These are phyloP conservation scores for Lypha dubia DNA, from an alignment of 2,888 invertebrate species.

Conservation along the genomic window DNA sequence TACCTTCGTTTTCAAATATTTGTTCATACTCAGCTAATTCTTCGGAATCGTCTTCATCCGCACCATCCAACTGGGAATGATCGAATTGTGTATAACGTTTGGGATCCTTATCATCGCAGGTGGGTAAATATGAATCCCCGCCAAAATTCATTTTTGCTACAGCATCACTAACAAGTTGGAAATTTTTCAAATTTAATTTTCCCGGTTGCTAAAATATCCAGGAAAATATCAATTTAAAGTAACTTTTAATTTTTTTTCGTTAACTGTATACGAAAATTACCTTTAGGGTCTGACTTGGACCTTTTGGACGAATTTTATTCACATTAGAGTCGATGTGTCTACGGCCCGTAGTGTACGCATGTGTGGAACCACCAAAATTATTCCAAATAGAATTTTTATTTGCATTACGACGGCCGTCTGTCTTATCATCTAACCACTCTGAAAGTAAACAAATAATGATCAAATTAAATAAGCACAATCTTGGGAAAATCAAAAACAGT, in stretches of 20 bases:
- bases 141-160: conserved; percentile 89
- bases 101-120: conserved; percentile 79
- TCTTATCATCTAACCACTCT: conserved; percentile 85
- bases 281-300: conserved; percentile 88
- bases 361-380: conserved; percentile 87
- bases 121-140: conserved; percentile 79
- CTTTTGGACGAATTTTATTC: conserved; percentile 87
- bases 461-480: neutral
- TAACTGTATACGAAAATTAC: conserved; percentile 78
- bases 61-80: conserved; percentile 89
- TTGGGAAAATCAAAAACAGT: conserved; percentile 3
- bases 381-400: conserved; percentile 84
- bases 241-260: neutral
- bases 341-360: conserved; percentile 89
- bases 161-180: conserved; percentile 94
- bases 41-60: conserved; percentile 86
- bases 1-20: conserved; percentile 86
- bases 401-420: conserved; percentile 80
- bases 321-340: conserved; percentile 85
- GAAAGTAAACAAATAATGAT: conserved; percentile 64
- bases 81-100: conserved; percentile 84
- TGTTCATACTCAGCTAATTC: conserved; percentile 91
- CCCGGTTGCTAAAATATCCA: conserved; percentile 89
- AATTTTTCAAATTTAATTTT: conserved; percentile 94
- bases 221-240: neutral